Conservation (phyloP, 2,797 vertebrate species). For the Schizopygopsis pylzovi region DNA sequence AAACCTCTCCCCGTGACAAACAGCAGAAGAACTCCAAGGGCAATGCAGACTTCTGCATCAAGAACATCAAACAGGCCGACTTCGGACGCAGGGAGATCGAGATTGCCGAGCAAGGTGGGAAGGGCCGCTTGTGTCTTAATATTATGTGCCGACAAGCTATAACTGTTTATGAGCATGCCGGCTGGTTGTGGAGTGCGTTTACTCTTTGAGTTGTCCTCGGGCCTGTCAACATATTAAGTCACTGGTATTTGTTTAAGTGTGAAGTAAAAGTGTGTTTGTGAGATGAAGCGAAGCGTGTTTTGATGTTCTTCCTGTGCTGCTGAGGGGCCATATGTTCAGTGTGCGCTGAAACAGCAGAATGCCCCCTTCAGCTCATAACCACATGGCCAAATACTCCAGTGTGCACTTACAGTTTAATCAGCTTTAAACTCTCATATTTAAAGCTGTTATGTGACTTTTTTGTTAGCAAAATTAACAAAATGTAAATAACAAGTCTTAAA, state of each 20-base stretch:
- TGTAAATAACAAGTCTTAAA: not conserved
- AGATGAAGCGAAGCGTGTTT: not conserved
- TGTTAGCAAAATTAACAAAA: not conserved
- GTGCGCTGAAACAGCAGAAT: slow-evolving; percentile 41
- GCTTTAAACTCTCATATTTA: not conserved
- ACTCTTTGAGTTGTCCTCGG: not conserved
- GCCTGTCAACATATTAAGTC: not conserved
- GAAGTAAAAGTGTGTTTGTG: slow-evolving; percentile 30
- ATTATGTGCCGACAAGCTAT: not conserved
- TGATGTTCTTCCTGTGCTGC: slow-evolving; percentile 48
- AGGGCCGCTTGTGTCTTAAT: slow-evolving; percentile 3
- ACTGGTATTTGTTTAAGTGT: slow-evolving; percentile 1
- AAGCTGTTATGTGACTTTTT: not conserved
- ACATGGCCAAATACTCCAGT: slow-evolving; percentile 41
- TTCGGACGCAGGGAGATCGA: slow-evolving; percentile 97
- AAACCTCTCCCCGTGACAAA: slow-evolving; percentile 96
- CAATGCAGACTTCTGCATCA: slow-evolving; percentile 96
- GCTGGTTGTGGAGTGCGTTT: not conserved
- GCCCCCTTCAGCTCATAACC: slow-evolving; percentile 14
- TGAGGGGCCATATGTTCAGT: slow-evolving; percentile 63
- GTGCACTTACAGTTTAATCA: slow-evolving; percentile 19
- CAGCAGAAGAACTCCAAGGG: slow-evolving; percentile 98
- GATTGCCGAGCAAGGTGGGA: slow-evolving; percentile 91
- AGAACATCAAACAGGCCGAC: slow-evolving; percentile 98
- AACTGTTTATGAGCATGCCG: slow-evolving; percentile 10